Base-by-base conservation (phyloP, 2,888 invertebrate genomes). In the Tyria jacobaeae region DNA sequence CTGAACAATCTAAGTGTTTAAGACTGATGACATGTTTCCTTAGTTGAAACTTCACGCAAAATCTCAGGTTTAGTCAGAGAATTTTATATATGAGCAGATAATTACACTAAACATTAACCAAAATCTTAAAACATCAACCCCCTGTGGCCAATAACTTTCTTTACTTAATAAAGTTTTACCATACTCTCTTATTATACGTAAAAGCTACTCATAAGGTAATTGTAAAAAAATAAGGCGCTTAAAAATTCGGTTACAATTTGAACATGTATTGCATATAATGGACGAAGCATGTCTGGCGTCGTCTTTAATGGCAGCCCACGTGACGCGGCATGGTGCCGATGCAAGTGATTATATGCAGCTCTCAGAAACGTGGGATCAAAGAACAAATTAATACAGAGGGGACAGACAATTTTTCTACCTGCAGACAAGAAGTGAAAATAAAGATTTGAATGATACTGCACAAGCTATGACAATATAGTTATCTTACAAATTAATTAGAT, bases 311-410 rank as follows among this genome's bases (percentile, higher is more conserved):
- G 78, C 48, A 58, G 56, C 67, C 77, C 83, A 83, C 85, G 80
- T 80, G 83, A 80, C 73, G 75, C 52, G 44, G 61, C 74, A 66
- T 71, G 70, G 75, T 75, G 78, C 80, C 81, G 81, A 82, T 81
- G 81, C 76, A 79, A 82, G 80, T 83, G 81, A 86, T 85, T 86
- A 85, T n/a, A n/a, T 78, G 65, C 79, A 66, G 76, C 74, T 67
- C 73, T 70, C 54, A 69, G 76, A 73, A 76, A 81, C 82, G 81
- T 76, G 79, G 68, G 56, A 51, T 24, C 79, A 76, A 47, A 80
- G 78, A 79, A 27, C 63, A 71, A 39, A 31, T 0, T n/a, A 12
- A 9, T 27, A 25, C 15, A 58, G 67, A 64, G 12, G n/a, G 2
- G 50, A 17, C 48, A 37, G 9, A 10, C 1, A 37, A 12, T n/a